Conservation (phyloP, 2,888 invertebrate genomes). For the Mallateleia sp. region DNA sequence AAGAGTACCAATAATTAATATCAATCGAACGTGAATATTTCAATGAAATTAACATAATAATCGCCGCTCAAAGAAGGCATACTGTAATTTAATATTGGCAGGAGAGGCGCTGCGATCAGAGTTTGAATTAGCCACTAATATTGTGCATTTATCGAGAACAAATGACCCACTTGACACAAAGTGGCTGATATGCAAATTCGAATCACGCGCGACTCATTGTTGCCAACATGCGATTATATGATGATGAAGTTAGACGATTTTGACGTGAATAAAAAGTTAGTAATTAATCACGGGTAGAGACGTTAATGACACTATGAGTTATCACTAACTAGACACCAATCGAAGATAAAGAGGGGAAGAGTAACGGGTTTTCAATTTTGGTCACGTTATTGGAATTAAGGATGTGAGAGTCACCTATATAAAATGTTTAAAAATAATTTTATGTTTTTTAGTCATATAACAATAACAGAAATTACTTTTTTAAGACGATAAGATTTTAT, state of each 20-base stretch:
- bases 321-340: no score
- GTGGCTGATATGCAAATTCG: conserved; percentile 68
- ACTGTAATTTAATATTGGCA: conserved; percentile 7
- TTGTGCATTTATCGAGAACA: conserved; percentile 55
- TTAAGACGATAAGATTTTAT: no score
- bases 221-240: conserved; percentile 62
- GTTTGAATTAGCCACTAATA: conserved; percentile 48
- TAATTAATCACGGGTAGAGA: no score
- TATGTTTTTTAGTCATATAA: no score
- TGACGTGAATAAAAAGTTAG: conserved; percentile 29
- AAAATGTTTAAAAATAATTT: no score
- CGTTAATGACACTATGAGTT: no score
- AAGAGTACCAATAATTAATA: conserved; percentile 25
- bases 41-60: conserved; percentile 47
- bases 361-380: no score
- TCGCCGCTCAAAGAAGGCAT: conserved; percentile 18
- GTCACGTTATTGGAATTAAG: no score
- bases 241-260: conserved; percentile 50
- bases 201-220: conserved; percentile 62
- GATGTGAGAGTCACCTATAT: no score
- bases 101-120: conserved; percentile 16
- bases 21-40: conserved; percentile 29
- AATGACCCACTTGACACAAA: conserved; percentile 46
- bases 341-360: no score
- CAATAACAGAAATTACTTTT: no score